Evolutionary conservation across 2,888 invertebrate species (phyloP).

Genomic region (Spodoptera picta): DNA sequence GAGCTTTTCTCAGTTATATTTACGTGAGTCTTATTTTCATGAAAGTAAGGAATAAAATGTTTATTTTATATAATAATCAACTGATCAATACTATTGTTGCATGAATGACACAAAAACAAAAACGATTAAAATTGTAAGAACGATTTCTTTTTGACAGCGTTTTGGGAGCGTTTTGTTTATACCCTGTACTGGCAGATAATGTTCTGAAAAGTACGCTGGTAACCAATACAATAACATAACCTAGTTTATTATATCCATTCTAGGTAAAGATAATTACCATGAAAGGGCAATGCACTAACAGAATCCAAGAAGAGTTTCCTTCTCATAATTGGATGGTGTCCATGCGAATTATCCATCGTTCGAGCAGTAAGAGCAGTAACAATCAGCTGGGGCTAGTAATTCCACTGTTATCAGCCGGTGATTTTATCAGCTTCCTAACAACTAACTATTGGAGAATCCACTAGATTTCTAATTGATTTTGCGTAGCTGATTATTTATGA

Average conservation of each 20-base stretch:
- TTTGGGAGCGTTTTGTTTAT: too few species aligned
- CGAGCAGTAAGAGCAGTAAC: constrained; percentile 20
- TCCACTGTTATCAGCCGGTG: constrained; percentile 22
- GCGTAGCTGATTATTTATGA: constrained; percentile 1
- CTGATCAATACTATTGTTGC: too few species aligned
- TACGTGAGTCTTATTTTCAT: too few species aligned
- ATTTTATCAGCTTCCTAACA: constrained; percentile 21
- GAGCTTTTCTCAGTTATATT: too few species aligned
- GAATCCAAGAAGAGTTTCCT: constrained; percentile 32
- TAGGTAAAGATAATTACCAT: neutral
- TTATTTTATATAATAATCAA: too few species aligned
- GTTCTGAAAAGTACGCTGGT: too few species aligned
- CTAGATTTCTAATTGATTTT: constrained; percentile 10
- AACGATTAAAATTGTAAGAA: too few species aligned
- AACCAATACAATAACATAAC: constrained; percentile 1
- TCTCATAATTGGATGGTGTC: constrained; percentile 40
- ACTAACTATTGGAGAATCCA: constrained; percentile 3
- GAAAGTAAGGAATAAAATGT: too few species aligned
- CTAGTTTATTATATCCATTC: neutral
- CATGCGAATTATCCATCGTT: constrained; percentile 50
- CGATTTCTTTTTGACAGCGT: too few species aligned
- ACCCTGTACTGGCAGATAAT: too few species aligned
- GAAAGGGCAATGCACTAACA: constrained; percentile 18
- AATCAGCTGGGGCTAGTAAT: constrained; percentile 37
- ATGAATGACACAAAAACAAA: too few species aligned